phyloP scores from a whole-genome alignment of 2,797 vertebrate species.

The Morelia viridis region DNA sequence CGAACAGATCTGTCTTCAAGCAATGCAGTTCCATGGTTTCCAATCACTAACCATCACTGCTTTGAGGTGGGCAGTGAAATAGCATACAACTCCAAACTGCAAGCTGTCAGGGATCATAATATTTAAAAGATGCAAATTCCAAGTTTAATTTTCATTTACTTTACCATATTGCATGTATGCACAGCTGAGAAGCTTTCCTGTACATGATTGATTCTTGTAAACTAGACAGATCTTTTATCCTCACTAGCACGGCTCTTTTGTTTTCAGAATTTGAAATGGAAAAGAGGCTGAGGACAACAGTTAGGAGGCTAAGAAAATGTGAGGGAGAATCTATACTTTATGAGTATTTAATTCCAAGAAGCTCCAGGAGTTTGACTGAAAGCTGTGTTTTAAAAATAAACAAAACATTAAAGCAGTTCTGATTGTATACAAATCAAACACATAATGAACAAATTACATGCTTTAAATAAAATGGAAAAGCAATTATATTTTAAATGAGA shows the following conservation, averaged over 20 bases:
- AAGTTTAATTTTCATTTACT: neutral
- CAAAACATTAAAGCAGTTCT: neutral
- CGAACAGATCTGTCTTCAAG: neutral
- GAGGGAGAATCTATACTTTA: neutral
- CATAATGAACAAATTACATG: neutral
- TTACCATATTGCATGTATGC: neutral
- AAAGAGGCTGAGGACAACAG: neutral
- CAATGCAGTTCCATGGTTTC: neutral
- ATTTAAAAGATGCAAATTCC: neutral
- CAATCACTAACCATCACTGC: neutral
- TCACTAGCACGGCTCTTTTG: neutral
- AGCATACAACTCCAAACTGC: neutral
- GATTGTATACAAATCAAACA: neutral
- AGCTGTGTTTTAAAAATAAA: neutral
- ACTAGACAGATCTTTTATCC: neutral
- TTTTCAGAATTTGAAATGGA: neutral
- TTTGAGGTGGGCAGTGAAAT: neutral
- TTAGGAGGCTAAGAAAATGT: neutral
- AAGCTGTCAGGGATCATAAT: neutral
- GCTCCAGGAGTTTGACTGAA: neutral
- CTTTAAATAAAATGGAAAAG: neutral
- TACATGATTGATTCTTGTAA: neutral
- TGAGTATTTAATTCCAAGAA: neutral
- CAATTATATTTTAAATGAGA: conserved; percentile 11
- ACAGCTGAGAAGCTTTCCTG: neutral